phyloP scores from a whole-genome alignment of 2,113 vertebrate species.

The Thryonomys swinderianus region DNA sequence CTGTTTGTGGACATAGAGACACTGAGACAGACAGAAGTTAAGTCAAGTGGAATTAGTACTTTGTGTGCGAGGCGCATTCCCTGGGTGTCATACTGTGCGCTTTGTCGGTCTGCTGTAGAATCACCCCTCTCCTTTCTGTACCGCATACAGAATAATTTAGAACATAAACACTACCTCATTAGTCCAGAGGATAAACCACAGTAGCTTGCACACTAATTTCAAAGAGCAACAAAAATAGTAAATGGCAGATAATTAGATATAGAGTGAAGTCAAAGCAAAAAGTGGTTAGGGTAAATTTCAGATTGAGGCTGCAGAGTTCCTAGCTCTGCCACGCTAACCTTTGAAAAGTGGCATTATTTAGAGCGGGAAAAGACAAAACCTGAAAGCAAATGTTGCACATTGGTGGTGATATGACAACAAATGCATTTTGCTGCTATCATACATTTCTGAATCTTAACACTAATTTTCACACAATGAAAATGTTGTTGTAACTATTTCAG shows the following conservation, averaged over 20 bases:
- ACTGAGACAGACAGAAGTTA: neutral
- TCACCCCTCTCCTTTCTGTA: neutral
- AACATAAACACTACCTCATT: neutral
- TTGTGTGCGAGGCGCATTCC: no score
- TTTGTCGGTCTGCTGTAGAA: neutral
- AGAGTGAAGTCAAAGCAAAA: neutral
- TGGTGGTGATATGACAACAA: neutral
- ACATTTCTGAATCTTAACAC: neutral
- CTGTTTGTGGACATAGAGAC: neutral
- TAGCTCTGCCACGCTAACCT: neutral
- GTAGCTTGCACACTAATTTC: neutral
- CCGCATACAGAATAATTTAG: neutral
- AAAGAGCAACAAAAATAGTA: neutral
- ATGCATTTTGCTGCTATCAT: neutral
- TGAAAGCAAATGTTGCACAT: neutral
- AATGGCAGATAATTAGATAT: neutral
- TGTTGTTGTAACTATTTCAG: neutral
- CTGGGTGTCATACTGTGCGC: neutral
- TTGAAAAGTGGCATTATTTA: neutral
- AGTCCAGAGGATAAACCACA: neutral
- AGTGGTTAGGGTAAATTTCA: neutral
- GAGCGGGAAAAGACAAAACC: neutral
- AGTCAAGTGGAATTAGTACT: neutral
- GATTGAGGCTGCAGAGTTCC: neutral
- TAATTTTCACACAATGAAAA: neutral